Conservation (phyloP, 2,888 invertebrate genomes). For the Cheilosia scutellata region DNA sequence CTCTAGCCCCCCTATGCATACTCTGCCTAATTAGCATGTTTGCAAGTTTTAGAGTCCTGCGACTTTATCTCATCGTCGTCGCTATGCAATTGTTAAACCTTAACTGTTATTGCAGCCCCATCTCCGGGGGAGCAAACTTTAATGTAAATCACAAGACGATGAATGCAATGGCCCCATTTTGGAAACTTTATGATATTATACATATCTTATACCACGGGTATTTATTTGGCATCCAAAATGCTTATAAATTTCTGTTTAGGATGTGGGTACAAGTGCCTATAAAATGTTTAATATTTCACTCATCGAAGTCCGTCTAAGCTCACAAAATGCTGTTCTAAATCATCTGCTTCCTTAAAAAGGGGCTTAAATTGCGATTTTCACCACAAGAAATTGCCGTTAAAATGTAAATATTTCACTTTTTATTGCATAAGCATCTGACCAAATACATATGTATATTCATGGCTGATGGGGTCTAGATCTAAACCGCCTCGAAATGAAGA, state of each 20-base stretch:
- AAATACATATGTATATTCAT: constrained; percentile 36
- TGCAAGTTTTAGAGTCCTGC: constrained; percentile 46
- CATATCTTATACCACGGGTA: constrained; percentile 33
- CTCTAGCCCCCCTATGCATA: constrained; percentile 65
- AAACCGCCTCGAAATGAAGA: constrained; percentile 25
- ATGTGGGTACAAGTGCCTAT: constrained; percentile 6
- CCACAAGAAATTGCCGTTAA: constrained; percentile 63
- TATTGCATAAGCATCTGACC: constrained; percentile 70
- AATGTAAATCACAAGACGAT: constrained; percentile 38
- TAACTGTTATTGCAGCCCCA: constrained; percentile 47
- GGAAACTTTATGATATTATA: constrained; percentile 49
- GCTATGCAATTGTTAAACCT: constrained; percentile 61
- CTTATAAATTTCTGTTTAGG: constrained; percentile 7
- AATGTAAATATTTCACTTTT: constrained; percentile 73
- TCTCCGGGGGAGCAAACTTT: neutral
- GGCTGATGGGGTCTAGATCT: neutral
- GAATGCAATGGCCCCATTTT: constrained; percentile 40
- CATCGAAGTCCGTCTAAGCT: constrained; percentile 54
- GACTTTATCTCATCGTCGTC: constrained; percentile 39
- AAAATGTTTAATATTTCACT: constrained; percentile 58
- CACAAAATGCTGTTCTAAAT: constrained; percentile 44
- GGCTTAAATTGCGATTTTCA: constrained; percentile 58
- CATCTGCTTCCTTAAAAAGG: constrained; percentile 23
- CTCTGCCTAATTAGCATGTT: constrained; percentile 73
- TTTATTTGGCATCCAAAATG: constrained; percentile 56